Evolutionary conservation across 2,888 invertebrate genomes (phyloP), one percentile per base, ranked within the genome.

Genomic region (Perdita meconis): DNA sequence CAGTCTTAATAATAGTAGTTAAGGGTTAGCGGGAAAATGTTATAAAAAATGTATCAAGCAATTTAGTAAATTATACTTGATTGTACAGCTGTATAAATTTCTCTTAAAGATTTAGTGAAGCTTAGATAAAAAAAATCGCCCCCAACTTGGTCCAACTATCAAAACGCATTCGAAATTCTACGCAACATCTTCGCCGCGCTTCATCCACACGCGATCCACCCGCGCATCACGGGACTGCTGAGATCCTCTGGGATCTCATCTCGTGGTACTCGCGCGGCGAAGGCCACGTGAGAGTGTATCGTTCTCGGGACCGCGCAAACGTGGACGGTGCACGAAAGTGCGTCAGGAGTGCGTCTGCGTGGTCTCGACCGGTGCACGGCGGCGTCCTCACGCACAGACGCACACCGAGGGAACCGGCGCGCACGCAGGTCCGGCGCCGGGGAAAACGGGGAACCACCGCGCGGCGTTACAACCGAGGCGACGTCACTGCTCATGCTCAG

Each of bases 401-500:
- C 47, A 63, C 63, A 59, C 16, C 44, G 42, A 34, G 30, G 61
- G 59, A 63, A 77, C 50, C 64, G n/a, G n/a, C n/a, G 53, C 51
- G 77, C 67, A 80, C 71, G 80, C 69, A 74, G 70, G 66, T 66
- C 51, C 40, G 59, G 47, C 50, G 76, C 50, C 47, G 67, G 47
- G 79, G 61, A 60, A 69, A 57, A 42, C 56, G 56, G 72, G 51
- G 70, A 68, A 71, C 59, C 70, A 56, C 65, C 51, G 51, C 59
- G 69, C n/a, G n/a, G n/a, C n/a, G n/a, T n/a, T 67, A 71, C 44
- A 64, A n/a, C n/a, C 36, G 64, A 55, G 64, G 59, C 64, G 72
- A 66, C 71, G 68, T 68, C 63, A 83, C 83, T 85, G 84, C 84
- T 87, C 86, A 87, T 87, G 87, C 84, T 79, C 81, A 74, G 87